Evolutionary conservation across 2,888 invertebrate genomes (phyloP).

Genomic region (Leptura quadrifasciata): DNA sequence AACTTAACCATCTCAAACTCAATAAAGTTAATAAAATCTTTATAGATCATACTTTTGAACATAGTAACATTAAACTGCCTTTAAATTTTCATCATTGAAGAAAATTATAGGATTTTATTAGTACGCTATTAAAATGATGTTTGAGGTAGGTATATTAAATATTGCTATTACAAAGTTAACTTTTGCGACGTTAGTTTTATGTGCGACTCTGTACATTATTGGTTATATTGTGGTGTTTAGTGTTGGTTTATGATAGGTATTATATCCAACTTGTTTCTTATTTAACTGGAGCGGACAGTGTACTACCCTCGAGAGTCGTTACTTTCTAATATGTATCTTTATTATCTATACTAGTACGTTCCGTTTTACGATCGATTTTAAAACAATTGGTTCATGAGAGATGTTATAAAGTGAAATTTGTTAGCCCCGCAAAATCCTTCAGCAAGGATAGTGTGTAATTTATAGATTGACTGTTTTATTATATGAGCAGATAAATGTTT

Average conservation of each 20-base stretch:
- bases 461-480: neutral
- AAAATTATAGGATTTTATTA: too few species aligned
- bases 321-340: constrained; percentile 1
- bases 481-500: neutral
- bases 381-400: neutral
- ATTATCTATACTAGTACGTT: neutral
- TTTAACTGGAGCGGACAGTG: neutral
- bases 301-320: neutral
- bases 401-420: neutral
- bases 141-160: constrained; percentile 9
- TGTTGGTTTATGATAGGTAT: constrained; percentile 10
- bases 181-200: neutral
- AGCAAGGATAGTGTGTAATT: too few species aligned
- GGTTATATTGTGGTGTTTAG: constrained; percentile 5
- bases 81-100: too few species aligned
- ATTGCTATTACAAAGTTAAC: neutral
- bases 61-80: too few species aligned
- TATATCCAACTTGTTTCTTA: constrained; percentile 5
- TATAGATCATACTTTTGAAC: too few species aligned
- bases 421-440: neutral
- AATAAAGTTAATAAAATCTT: too few species aligned
- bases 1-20: too few species aligned
- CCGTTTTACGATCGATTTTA: neutral
- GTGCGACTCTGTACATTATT: constrained; percentile 4
- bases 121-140: neutral